Base-by-base conservation (phyloP, 2,888 invertebrate genomes). In the Drosophila sordidapex region DNA sequence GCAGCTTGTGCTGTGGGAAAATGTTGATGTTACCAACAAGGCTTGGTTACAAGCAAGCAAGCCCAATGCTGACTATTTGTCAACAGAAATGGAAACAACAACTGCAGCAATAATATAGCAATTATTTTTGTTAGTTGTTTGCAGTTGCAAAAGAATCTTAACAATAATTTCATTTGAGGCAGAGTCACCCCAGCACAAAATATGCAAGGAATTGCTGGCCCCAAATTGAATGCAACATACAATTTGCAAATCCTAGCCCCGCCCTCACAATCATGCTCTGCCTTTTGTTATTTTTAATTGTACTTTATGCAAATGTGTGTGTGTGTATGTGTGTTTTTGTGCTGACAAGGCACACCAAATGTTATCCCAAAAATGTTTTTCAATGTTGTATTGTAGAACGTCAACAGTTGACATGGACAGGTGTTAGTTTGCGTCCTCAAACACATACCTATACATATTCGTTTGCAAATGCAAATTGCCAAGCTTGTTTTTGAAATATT, bases 261-360 rank as follows among this genome's bases (percentile, higher is more conserved):
- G 5, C 36, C 15, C 13, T 2, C 21, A 0, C 2, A 49, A 10
- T 49, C 49, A 46, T 38, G 21, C 18, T 49, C 51, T 35, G 38
- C n/a, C 53, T 66, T 61, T 76, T 83, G 82, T 73, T 87, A 73
- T 82, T 70, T 85, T 85, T 89, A 89, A 84, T 86, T 86, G 87
- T 89, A 84, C 80, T 85, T 85, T 76, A 82, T 87, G 82, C 72
- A 76, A 79, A 77, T 82, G 69, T 61, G 54, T 51, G 51, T 58
- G 54, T 51, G 51, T 58, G 54, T n/a, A n/a, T 74, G 57, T 51
- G 58, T 53, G 38, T 59, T 43, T 57, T 36, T 35, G 18, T 72
- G 82, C 70, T 81, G 76, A 83, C 88, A 86, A 72, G 86, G 68
- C 68, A 63, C 40, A 72, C 60, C 56, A 66, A 72, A 80, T 76